Percentiles rank a stretch among this genome's conserved stretches.
Evolutionary conservation across 2,113 vertebrate genomes (phyloP).

Genomic region (Ariopsis seemanni): DNA sequence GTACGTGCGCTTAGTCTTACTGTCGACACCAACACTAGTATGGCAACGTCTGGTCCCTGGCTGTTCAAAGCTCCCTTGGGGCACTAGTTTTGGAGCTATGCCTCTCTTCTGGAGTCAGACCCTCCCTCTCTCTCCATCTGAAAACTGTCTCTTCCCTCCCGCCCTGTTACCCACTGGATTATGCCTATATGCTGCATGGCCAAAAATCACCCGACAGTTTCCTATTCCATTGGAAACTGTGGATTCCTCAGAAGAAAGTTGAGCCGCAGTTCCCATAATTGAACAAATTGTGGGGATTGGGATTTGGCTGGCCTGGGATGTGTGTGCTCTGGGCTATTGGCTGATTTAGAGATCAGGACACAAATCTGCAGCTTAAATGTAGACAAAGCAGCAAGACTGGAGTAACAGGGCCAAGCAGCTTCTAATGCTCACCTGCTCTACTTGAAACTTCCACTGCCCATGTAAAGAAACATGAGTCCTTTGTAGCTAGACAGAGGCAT

Average conservation of each 20-base stretch:
- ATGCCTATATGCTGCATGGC: conserved; percentile 17
- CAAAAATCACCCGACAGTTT: conserved; percentile 54
- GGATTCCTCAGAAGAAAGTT: conserved; percentile 59
- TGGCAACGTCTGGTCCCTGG: conserved; percentile 30
- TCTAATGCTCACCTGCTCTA: conserved; percentile 40
- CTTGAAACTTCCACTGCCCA: conserved; percentile 1
- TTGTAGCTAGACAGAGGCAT: conserved; percentile 18
- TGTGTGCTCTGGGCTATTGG: conserved; percentile 50
- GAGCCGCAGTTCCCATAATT: conserved; percentile 67
- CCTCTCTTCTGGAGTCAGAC: not conserved
- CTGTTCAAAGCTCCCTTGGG: conserved; percentile 2
- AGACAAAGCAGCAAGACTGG: conserved; percentile 64
- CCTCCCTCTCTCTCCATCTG: not conserved
- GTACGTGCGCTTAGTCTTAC: conserved; percentile 20
- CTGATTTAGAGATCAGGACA: conserved; percentile 65
- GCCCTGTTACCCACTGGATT: conserved; percentile 12
- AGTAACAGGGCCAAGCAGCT: conserved; percentile 41
- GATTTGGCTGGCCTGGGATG: conserved; percentile 56
- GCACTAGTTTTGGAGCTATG: conserved; percentile 13
- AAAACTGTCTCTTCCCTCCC: conserved; percentile 19
- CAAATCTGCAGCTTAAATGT: conserved; percentile 58
- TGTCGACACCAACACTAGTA: conserved; percentile 34
- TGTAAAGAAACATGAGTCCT: conserved; percentile 12
- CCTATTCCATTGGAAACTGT: conserved; percentile 57
- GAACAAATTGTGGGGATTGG: conserved; percentile 71